A percentile compares a stretch with the other conserved stretches of the same genome.
Conservation (phyloP, 2,797 vertebrate species). For the Pachyuromys duprasi region DNA sequence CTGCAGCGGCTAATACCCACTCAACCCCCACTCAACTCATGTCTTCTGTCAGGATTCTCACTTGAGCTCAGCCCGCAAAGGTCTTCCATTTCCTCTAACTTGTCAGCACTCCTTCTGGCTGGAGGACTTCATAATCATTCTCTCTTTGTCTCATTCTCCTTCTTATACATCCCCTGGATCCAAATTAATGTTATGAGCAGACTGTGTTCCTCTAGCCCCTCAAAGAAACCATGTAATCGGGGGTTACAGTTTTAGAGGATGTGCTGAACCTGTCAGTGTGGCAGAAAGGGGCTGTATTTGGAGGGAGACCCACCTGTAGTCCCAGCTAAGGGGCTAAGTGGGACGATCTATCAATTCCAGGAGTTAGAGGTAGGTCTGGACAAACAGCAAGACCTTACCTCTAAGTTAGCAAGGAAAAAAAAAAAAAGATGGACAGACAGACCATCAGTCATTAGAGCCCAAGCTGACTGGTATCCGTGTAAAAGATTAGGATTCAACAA, state of each 20-base stretch:
- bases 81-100: neutral
- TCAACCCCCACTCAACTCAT: accelerated
- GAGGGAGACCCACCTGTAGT: neutral
- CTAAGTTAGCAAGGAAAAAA: neutral
- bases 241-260: too few species aligned
- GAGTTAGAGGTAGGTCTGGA: neutral
- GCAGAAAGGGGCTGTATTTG: neutral
- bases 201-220: accelerated
- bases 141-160: neutral
- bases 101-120: neutral
- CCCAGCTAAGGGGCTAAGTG: neutral
- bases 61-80: neutral
- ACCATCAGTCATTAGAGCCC: neutral
- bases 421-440: neutral
- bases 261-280: neutral
- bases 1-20: neutral
- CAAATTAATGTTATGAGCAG: neutral
- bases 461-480: neutral
- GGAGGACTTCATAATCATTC: neutral
- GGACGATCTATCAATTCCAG: neutral
- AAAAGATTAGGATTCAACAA: neutral
- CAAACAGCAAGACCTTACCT: neutral
- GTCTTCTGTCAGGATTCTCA: neutral
- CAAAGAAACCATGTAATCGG: too few species aligned
- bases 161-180: neutral